phyloP scores from a whole-genome alignment of 2,797 vertebrate genomes.

The Prionace glauca region DNA sequence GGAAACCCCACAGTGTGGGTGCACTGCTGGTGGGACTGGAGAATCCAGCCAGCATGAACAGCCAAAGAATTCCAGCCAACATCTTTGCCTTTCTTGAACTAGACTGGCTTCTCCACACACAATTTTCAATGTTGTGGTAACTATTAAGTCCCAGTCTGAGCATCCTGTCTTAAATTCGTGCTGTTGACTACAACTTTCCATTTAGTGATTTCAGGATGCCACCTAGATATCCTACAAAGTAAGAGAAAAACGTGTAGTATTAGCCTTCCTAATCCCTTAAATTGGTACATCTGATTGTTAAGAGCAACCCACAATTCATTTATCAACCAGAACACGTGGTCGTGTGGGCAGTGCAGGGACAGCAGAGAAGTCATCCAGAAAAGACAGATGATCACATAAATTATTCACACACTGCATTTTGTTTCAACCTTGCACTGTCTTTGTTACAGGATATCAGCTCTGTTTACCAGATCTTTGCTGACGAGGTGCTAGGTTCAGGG shows the following conservation, averaged over 20 bases:
- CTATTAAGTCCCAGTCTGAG: neutral
- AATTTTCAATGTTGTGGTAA: neutral
- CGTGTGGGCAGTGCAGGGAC: neutral
- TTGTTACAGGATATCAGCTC: slow-evolving; percentile 82
- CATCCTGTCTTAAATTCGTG: neutral
- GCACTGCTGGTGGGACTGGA: too few species aligned
- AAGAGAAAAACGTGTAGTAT: neutral
- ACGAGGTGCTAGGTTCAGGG: slow-evolving; percentile 92
- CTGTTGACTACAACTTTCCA: neutral
- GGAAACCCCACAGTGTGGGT: too few species aligned
- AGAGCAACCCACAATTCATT: neutral
- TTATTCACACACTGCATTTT: neutral
- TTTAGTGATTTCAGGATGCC: neutral
- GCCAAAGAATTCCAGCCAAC: neutral
- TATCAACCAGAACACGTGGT: slow-evolving; percentile 1
- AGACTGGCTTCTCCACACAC: neutral
- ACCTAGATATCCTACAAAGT: neutral
- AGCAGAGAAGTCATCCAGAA: neutral
- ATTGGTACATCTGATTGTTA: neutral
- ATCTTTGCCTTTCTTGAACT: neutral
- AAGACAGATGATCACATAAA: slow-evolving; percentile 9
- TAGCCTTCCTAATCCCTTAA: neutral
- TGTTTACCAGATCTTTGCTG: slow-evolving; percentile 96
- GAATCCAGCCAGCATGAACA: too few species aligned
- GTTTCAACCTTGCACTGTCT: slow-evolving; percentile 7